Conservation (phyloP, 2,113 vertebrate species). For the Oenanthe melanoleuca region DNA sequence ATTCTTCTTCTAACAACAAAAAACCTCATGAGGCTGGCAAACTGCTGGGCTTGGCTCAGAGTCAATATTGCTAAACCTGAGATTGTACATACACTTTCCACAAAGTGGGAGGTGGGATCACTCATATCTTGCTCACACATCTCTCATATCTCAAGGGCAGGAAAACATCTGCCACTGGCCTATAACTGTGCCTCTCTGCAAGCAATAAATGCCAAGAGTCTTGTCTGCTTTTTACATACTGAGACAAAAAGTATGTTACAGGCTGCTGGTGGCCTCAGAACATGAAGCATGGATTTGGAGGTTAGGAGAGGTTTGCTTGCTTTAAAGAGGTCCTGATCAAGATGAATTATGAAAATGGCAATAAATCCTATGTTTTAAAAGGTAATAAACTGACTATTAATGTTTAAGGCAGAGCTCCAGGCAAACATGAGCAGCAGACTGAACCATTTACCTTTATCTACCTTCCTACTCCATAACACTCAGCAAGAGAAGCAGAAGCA, state of each 20-base stretch:
- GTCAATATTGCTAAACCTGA: background rate
- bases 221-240: background rate
- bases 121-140: background rate
- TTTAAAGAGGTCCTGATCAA: background rate
- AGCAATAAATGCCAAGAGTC: background rate
- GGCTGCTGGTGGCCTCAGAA: background rate
- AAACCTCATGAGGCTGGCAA: background rate
- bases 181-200: background rate
- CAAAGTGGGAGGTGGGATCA: background rate
- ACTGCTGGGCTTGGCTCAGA: background rate
- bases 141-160: background rate
- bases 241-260: background rate
- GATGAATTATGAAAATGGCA: constrained; percentile 24
- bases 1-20: background rate
- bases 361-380: constrained; percentile 11
- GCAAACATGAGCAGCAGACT: background rate
- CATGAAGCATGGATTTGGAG: background rate
- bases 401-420: background rate
- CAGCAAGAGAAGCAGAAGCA: background rate
- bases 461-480: background rate
- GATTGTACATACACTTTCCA: background rate
- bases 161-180: background rate
- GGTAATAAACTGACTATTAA: background rate
- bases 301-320: background rate
- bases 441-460: background rate